Conservation (phyloP, 1,140 invertebrate genomes). For the Aphelenchoides besseyi region DNA sequence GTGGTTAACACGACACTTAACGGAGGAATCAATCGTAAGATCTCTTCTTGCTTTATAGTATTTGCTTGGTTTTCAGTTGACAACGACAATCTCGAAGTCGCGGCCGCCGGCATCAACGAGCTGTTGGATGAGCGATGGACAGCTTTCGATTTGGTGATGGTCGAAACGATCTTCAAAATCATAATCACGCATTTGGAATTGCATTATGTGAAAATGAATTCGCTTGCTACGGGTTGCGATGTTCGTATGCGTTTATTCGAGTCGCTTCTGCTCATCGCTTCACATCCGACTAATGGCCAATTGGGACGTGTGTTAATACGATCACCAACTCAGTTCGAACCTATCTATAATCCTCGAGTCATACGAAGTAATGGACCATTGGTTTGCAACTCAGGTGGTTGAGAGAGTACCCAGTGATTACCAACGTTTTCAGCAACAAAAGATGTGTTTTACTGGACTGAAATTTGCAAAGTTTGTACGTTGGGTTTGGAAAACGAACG, state of each 20-base stretch:
- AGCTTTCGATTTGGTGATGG: not conserved
- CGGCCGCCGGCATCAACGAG: conserved; percentile 24
- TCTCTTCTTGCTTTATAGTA: not conserved
- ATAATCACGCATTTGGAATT: conserved; percentile 17
- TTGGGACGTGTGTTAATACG: conserved; percentile 14
- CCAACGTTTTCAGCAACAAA: no score
- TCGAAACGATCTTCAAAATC: conserved; percentile 23
- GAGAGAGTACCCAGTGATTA: not conserved
- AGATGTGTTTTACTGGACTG: conserved; percentile 14
- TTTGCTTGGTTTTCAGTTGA: conserved; percentile 8
- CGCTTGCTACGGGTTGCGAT: not conserved
- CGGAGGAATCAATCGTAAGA: conserved; percentile 21
- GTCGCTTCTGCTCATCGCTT: conserved; percentile 8
- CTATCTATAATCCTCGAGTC: conserved; percentile 23
- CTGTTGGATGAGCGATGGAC: conserved; percentile 27
- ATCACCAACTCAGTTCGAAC: conserved; percentile 12
- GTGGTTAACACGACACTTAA: conserved; percentile 21
- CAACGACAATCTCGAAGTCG: conserved; percentile 30
- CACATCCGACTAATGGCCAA: conserved; percentile 26
- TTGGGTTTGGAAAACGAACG: conserved; percentile 16
- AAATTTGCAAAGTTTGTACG: conserved; percentile 26
- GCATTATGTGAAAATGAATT: conserved; percentile 10
- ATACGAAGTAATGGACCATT: no score
- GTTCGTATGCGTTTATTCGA: conserved; percentile 26
- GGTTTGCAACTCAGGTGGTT: no score